Evolutionary conservation across 2,113 vertebrate species (phyloP).

Genomic region (Oceanodroma tethys): DNA sequence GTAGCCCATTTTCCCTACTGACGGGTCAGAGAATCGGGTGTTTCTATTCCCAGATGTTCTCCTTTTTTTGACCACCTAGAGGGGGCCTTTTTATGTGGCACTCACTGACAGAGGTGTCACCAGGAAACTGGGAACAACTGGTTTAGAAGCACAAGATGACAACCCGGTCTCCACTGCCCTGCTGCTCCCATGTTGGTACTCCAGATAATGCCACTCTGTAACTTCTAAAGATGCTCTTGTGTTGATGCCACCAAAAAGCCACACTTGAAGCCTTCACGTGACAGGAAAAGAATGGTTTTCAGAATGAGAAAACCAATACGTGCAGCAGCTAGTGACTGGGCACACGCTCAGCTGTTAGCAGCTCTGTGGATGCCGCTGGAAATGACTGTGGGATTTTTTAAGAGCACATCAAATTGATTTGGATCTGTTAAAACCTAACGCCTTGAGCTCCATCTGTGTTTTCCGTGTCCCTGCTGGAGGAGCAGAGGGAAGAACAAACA

Average conservation of each 20-base stretch:
- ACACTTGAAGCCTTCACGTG: background rate
- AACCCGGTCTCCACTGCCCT: background rate
- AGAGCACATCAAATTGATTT: constrained; percentile 46
- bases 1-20: background rate
- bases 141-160: background rate
- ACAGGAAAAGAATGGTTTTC: background rate
- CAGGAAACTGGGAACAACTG: background rate
- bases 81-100: background rate
- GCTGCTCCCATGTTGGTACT: background rate
- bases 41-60: background rate
- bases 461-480: constrained; percentile 26
- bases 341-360: background rate
- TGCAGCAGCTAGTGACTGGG: background rate
- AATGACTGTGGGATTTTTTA: constrained; percentile 46
- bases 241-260: background rate
- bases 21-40: background rate
- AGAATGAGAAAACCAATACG: background rate
- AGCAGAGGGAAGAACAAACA: constrained; percentile 45
- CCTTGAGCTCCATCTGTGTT: constrained; percentile 53
- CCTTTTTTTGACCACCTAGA: background rate
- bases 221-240: background rate
- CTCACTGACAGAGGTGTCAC: background rate
- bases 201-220: background rate
- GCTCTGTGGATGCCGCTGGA: constrained; percentile 12
- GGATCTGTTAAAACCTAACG: constrained; percentile 32